Base-by-base conservation (phyloP, 2,113 vertebrate species). In the Gallinago undulata region DNA sequence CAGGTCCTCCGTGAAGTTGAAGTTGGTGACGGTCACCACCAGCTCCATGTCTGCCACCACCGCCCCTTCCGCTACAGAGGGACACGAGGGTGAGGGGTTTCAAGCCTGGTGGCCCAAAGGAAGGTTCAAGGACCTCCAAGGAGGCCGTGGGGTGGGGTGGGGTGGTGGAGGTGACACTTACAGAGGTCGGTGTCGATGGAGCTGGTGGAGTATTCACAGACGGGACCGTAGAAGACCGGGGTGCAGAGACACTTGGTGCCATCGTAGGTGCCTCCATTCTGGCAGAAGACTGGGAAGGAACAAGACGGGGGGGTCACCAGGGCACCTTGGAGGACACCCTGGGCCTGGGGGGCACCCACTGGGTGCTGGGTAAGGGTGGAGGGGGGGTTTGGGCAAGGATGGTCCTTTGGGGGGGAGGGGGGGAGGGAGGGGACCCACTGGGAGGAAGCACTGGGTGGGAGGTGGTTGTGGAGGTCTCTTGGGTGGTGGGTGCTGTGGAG, bases 291-390 rank as follows among this genome's bases (percentile, higher is more conserved):
- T 80, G 33, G 11, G 9, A 6, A 33, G 25, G 16, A 45, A 7
- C 14, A 30, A 30, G 33, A 19, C 8, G 3, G 13, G 22, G 30
- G 30, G 60, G 19, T 68, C 27, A 47, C 7, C 5, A 13, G 8
- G 24, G 5, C 3, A 21, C 18, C 18, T 33, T 23, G 41, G 66
- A n/a, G 33, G n/a, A 12, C 33, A 27, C 4, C 27, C 19, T 10
- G 21, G 56, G 43, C 4, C 25, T 7, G 12, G 19, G 25, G 43
- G 33, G 21, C 13, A 37, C 11, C 45, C 7, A 1, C 8, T 5
- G 0, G 10, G 24, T n/a, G 37, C 1, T n/a, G 10, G 7, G 30
- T 2, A 10, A 21, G n/a, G n/a, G 13, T 16, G 28, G 22, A 10
- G 30, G 53, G 14, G 72, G 23, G 3, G 3, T 4, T 9, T 2